Base-by-base conservation (phyloP, 1,140 invertebrate genomes). In the Eurosta solidaginis region DNA sequence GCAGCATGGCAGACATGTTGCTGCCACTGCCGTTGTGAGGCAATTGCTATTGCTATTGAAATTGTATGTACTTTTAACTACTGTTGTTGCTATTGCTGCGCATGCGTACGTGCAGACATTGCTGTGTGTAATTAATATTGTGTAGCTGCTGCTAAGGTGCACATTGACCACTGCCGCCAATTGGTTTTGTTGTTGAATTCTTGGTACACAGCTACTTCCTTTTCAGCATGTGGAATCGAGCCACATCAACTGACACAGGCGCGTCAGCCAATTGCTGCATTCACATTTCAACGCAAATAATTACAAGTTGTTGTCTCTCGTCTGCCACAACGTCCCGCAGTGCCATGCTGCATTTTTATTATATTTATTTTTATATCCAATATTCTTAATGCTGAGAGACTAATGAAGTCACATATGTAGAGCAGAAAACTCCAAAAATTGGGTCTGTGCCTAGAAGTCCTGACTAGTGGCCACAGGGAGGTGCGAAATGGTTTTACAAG, bases 241-340 rank as follows among this genome's bases (percentile, higher is more conserved):
- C 59, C 14, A 6, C 59, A 22, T 17, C 1, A 10, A 12, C 17
- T 12, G 52, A 17, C 27, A 17, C 52, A 59, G 17, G 3, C 47
- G 25, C 52, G 17, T 59, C 29, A 59, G 27, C 10, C 29, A 40
- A 42, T 42, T 68, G 59, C 59, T n/a, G 59, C 59, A 36, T 68
- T 68, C 44, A 74, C 73, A 74, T 74, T 74, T 74, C 73, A 74
- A 74, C 73, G 73, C 73, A 47, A 74, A 74, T 74, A 74, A 74
- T 74, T 74, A 74, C 73, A 74, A 74, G 73, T 74, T 74, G 73
- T 74, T 74, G 73, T 68, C 59, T 68, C 59, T 68, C 73, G 73
- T 42, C 44, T 40, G 25, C 12, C 42, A 20, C 40, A 22, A 42
- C 68, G 68, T 44, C 22, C 52, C 22, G 22, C 52, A 6, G 12